phyloP scores from a whole-genome alignment of 2,113 vertebrate species.

The Microtus montanus region DNA sequence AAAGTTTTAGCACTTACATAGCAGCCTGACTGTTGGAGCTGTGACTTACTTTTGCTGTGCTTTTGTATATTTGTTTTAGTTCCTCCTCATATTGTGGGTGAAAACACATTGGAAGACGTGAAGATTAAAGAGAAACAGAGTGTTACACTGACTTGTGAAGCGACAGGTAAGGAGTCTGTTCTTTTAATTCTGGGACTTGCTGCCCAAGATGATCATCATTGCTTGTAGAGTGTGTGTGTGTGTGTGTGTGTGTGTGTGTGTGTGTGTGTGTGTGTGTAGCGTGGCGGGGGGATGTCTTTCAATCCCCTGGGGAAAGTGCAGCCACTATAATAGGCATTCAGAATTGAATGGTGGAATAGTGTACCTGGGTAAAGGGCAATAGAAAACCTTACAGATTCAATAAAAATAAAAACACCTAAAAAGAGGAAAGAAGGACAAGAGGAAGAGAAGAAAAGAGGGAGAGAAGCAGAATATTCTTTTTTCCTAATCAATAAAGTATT shows the following conservation, averaged over 20 bases:
- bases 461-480: not conserved
- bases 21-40: not conserved
- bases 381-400: not conserved
- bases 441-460: no score
- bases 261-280: not conserved
- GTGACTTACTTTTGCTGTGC: not conserved
- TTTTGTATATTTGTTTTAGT: slow-evolving; percentile 81
- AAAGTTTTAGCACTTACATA: not conserved
- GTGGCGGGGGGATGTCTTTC: fast-evolving
- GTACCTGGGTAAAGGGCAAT: not conserved
- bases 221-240: not conserved
- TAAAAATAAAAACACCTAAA: not conserved
- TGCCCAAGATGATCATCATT: fast-evolving
- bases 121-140: slow-evolving; percentile 93
- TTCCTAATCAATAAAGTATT: not conserved
- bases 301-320: not conserved
- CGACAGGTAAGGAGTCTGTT: slow-evolving; percentile 87
- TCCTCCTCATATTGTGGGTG: slow-evolving; percentile 90
- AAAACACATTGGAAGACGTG: slow-evolving; percentile 89
- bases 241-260: not conserved
- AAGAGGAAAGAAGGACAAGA: not conserved
- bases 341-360: not conserved
- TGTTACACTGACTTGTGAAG: slow-evolving; percentile 92
- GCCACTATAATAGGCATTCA: not conserved
- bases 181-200: not conserved